phyloP scores from a whole-genome alignment of 1,140 invertebrate species.

The Magallana gigas region DNA sequence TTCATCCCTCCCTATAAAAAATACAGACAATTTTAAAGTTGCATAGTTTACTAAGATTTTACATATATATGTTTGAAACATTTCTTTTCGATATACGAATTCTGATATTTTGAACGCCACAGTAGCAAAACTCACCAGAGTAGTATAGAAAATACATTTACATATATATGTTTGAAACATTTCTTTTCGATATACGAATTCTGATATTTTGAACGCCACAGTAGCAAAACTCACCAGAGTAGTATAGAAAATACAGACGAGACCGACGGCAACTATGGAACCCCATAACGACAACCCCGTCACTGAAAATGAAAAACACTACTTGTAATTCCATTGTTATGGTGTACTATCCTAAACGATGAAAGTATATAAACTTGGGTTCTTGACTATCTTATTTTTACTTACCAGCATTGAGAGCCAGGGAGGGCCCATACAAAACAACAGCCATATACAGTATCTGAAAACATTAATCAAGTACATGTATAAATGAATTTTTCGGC shows the following conservation, averaged over 20 bases:
- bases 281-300: slow-evolving; percentile 86
- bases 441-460: slow-evolving; percentile 94
- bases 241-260: slow-evolving; percentile 91
- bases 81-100: too few species aligned
- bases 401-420: slow-evolving; percentile 82
- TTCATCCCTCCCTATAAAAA: slow-evolving; percentile 72
- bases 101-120: too few species aligned
- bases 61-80: too few species aligned
- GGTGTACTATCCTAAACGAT: too few species aligned
- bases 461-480: slow-evolving; percentile 52
- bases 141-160: slow-evolving; percentile 89
- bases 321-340: neutral
- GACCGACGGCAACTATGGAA: slow-evolving; percentile 89
- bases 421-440: slow-evolving; percentile 94
- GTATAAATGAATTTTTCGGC: too few species aligned
- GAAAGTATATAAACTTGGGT: too few species aligned
- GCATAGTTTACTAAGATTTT: too few species aligned
- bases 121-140: slow-evolving; percentile 84
- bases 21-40: neutral
- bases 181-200: too few species aligned
- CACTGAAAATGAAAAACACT: slow-evolving; percentile 80
- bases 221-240: slow-evolving; percentile 85
- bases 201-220: too few species aligned
- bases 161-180: too few species aligned
- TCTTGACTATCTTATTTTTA: neutral